Conservation (phyloP, 2,888 invertebrate species). For the Orchesella flavescens region DNA sequence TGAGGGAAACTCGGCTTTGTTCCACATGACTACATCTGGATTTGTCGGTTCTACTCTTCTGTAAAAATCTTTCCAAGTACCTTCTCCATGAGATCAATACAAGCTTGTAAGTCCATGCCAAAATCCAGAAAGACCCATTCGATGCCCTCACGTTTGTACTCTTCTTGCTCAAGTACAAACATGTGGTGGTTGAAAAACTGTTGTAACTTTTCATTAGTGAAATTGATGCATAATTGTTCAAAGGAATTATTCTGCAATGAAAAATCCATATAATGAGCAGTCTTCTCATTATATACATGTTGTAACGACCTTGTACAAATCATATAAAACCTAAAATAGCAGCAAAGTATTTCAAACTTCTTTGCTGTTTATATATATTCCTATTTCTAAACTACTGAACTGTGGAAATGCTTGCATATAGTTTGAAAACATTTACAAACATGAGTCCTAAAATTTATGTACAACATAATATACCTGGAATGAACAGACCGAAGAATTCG, state of each 20-base stretch:
- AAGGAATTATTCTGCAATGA: constrained; percentile 92
- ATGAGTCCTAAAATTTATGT: too few species aligned
- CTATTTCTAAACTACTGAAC: background rate
- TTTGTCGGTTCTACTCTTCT: constrained; percentile 64
- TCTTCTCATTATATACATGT: too few species aligned
- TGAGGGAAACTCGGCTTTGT: constrained; percentile 54
- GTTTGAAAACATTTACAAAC: background rate
- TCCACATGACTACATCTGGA: constrained; percentile 65
- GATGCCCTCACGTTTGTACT: constrained; percentile 97
- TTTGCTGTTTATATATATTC: background rate
- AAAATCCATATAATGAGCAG: constrained; percentile 66
- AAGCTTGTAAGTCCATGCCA: constrained; percentile 98
- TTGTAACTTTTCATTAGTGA: constrained; percentile 99
- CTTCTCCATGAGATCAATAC: constrained; percentile 99
- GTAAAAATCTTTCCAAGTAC: constrained; percentile 77
- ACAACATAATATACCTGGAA: too few species aligned
- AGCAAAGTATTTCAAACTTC: background rate
- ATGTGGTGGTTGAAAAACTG: constrained; percentile 99
- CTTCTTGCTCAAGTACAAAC: constrained; percentile 99
- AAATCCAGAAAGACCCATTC: constrained; percentile 99
- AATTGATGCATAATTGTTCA: constrained; percentile 99
- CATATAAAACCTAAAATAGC: background rate
- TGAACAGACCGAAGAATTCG: background rate
- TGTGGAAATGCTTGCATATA: background rate
- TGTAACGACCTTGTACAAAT: background rate